Percentiles rank a stretch among this genome's conserved stretches.
Conservation (phyloP, 2,797 vertebrate species). For the Odontamblyopus lacepedii region DNA sequence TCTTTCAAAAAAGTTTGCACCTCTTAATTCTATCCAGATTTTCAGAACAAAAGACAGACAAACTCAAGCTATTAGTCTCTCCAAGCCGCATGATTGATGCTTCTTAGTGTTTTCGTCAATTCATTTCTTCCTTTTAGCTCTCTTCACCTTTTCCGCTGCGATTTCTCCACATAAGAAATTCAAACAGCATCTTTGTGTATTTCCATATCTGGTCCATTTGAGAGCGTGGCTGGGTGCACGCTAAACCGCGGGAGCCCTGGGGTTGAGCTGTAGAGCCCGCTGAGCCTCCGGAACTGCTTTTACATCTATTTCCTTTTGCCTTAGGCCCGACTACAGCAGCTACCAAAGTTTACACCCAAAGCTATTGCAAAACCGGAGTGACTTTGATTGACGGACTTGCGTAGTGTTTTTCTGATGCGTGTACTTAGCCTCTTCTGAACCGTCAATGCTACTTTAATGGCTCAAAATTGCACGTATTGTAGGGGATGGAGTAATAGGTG, state of each 20-base stretch:
- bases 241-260: neutral
- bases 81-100: neutral
- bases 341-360: conserved; percentile 1
- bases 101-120: neutral
- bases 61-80: neutral
- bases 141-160: neutral
- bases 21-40: too few relatives aligned
- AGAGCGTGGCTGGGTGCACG: conserved; percentile 3
- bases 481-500: neutral
- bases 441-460: neutral
- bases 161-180: neutral
- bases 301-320: conserved; percentile 3
- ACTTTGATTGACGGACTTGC: conserved; percentile 4
- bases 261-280: conserved; percentile 7
- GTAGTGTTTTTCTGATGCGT: neutral
- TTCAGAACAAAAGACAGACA: too few relatives aligned
- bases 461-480: neutral
- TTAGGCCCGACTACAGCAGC: conserved; percentile 1
- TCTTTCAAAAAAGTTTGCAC: too few relatives aligned
- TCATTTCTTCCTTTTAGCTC: neutral
- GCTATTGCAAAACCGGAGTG: neutral
- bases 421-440: neutral
- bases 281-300: conserved; percentile 3
- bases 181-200: neutral
- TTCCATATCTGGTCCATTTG: conserved; percentile 8